A percentile compares a stretch with the other conserved stretches of the same genome.
phyloP scores from a whole-genome alignment of 1,140 invertebrate species.

The Hesperophylax magnus region DNA sequence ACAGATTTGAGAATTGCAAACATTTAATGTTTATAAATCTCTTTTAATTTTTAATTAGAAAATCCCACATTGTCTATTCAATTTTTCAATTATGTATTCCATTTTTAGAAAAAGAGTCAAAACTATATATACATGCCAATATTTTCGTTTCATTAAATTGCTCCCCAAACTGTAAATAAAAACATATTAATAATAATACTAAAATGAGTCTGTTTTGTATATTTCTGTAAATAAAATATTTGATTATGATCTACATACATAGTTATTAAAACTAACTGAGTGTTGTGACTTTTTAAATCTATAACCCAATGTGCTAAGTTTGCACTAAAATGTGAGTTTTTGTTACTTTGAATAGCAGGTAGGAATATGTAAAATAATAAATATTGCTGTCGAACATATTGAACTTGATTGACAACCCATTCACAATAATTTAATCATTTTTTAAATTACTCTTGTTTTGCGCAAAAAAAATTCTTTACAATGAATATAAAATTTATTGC shows the following conservation, averaged over 20 bases:
- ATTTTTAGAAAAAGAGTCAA: not conserved
- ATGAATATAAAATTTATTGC: not conserved
- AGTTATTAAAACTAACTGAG: not conserved
- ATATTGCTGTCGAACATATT: conserved; percentile 10
- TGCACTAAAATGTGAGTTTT: not conserved
- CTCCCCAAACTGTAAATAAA: not conserved
- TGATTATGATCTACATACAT: conserved; percentile 1
- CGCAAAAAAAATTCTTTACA: not conserved
- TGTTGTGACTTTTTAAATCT: conserved; percentile 34
- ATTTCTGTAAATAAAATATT: conserved; percentile 5
- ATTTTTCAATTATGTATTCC: not conserved
- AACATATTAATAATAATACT: not conserved
- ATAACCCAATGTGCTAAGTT: not conserved
- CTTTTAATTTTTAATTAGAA: not conserved
- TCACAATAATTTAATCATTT: not conserved
- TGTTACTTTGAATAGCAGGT: not conserved
- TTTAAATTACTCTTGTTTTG: not conserved
- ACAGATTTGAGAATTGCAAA: no score
- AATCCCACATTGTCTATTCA: not conserved
- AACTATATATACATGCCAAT: not conserved
- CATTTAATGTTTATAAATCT: not conserved
- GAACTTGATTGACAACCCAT: not conserved
- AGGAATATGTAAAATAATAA: no score
- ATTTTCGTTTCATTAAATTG: not conserved
- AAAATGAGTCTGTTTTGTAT: not conserved